Base-by-base conservation (phyloP, 1,140 invertebrate genomes). In the Drosophila rufa region DNA sequence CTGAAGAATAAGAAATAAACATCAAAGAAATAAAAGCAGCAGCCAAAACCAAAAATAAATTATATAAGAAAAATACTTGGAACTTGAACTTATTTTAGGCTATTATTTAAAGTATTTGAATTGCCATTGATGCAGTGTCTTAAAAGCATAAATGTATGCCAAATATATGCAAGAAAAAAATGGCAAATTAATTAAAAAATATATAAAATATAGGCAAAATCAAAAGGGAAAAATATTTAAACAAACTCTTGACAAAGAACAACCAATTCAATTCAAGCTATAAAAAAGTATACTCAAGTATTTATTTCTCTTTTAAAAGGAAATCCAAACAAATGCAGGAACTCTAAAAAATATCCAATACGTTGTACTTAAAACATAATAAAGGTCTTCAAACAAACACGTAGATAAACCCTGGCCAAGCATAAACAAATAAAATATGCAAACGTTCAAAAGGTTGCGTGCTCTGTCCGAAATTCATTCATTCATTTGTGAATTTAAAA, bases 331-430 rank as follows among this genome's bases (percentile, higher is more conserved):
- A 64, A 55, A 42, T 56, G 12, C 43, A 64, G 42, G 40, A 53
- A 33, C 33, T 43, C 17, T 7, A 11, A 42, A 43, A 64, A 64
- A 62, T 8, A 27, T 5, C 15, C 2, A 27, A 33, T 17, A 66
- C 47, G 9, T 17, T 17, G 62, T 57, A 46, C 62, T 53, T 36
- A 68, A 70, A 55, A 46, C 47, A 2, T 33, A 40, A 55, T 55
- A 22, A 25, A 38, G 33, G 2, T 8, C 14, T 4, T 22, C 19
- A 22, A 38, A 56, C 19, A 56, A 38, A 22, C 22, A 38, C 6
- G 50, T 4, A 36, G 6, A 4, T 36, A 22, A 55, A 22, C 22
- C 4, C 17, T 15, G 51, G 17, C 19, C 51, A 40, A 40, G 51
- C 51, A 55, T 11, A 55, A 55, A 22, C 51, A 22, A 55, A 55